phyloP scores from a whole-genome alignment of 2,113 vertebrate species.

The Archilochus colubris region DNA sequence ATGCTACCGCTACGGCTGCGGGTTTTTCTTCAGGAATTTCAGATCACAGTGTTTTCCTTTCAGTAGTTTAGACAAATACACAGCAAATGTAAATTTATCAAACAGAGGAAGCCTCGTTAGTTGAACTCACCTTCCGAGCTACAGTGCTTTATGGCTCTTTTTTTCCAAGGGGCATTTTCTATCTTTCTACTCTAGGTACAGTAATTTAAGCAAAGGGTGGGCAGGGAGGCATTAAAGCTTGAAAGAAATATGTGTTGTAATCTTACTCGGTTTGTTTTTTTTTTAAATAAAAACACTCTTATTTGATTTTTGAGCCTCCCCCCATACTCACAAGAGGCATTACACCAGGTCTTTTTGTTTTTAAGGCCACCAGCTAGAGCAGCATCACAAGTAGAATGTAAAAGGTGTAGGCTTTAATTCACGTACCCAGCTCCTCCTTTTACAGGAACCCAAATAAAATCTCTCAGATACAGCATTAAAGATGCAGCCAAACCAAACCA shows the following conservation, averaged over 20 bases:
- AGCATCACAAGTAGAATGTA: neutral
- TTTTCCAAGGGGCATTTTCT: neutral
- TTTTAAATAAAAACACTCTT: neutral
- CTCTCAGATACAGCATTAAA: neutral
- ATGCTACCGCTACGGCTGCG: conserved; percentile 44
- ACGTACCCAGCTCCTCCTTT: neutral
- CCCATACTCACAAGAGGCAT: neutral
- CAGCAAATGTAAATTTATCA: conserved; percentile 49
- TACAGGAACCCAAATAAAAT: neutral
- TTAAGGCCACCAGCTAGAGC: neutral
- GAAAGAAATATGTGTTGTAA: neutral
- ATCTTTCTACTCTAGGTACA: neutral
- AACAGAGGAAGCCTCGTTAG: conserved; percentile 49
- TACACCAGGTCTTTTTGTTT: neutral
- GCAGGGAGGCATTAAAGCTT: neutral
- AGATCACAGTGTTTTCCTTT: conserved; percentile 55
- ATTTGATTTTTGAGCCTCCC: neutral
- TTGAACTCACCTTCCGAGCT: conserved; percentile 6
- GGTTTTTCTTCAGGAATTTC: conserved; percentile 28
- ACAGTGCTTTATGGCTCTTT: neutral
- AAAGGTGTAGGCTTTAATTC: neutral
- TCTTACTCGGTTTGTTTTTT: neutral
- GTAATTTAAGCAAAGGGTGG: neutral
- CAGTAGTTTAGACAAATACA: conserved; percentile 64
- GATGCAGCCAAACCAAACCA: neutral